phyloP scores from a whole-genome alignment of 2,797 vertebrate genomes.

The Erethizon dorsatum region DNA sequence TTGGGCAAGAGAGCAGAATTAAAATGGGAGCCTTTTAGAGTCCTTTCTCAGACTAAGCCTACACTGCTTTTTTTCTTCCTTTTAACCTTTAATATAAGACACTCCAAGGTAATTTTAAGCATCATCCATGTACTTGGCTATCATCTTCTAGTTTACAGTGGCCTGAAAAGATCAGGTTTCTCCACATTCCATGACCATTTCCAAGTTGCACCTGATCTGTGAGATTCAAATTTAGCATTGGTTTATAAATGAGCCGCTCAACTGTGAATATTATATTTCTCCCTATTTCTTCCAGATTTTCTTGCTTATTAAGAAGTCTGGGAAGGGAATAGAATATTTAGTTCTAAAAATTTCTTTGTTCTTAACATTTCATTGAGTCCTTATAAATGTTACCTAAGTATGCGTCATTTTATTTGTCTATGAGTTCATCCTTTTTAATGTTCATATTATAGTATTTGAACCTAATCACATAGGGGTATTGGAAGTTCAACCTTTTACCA shows the following conservation, averaged over 20 bases:
- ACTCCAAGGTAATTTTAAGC: neutral
- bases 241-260: neutral
- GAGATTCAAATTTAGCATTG: constrained; percentile 9
- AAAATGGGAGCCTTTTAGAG: constrained; percentile 19
- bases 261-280: neutral
- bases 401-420: neutral
- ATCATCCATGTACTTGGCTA: neutral
- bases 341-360: neutral
- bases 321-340: constrained; percentile 33
- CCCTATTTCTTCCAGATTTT: neutral
- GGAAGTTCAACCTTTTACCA: neutral
- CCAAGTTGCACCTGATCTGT: neutral
- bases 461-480: neutral
- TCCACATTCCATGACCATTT: neutral
- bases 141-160: neutral
- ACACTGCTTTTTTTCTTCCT: neutral
- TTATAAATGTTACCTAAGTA: constrained; percentile 16
- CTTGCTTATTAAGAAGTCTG: neutral
- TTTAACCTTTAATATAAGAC: constrained; percentile 45
- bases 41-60: constrained; percentile 37
- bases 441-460: neutral
- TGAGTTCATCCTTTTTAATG: neutral
- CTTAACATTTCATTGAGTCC: neutral
- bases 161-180: neutral
- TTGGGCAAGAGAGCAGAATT: constrained; percentile 14